Evolutionary conservation across 2,113 vertebrate genomes (phyloP), one percentile per base, ranked within the genome.

Genomic region (Terrapene triunguis): DNA sequence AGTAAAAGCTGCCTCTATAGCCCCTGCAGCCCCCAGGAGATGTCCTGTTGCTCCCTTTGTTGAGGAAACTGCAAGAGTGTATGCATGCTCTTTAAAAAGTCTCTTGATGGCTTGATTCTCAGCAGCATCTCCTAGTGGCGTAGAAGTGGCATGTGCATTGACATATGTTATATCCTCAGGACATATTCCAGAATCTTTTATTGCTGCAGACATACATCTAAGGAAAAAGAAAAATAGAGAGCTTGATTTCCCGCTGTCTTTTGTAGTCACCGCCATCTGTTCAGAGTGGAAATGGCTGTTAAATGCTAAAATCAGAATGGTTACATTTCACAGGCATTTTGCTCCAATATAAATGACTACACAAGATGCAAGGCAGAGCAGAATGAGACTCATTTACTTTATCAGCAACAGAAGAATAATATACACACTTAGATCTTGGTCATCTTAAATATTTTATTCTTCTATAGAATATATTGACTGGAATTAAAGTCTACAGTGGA

Each of bases 41-140:
- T 99, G 99, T 10, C 99, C 99, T 0, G 99, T 99, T 81, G 99
- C 99, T 92, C 99, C 99, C 91, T 99, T 99, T 10, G 99, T 99
- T 48, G 99, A 99, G n/a, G 99, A 99, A 27, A 99, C 96, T 0
- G 99, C 99, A 92, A 99, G 96, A 10, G 89, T 94, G 27, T 19
- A 27, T 0, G 98, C 92, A 3, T 98, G 98, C 42, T 96, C 96
- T 95, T 97, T 97, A 97, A 99, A 99, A 84, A 99, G 99, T 87
- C 98, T 98, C 96, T 99, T 99, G 89, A 99, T 98, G 50, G 99
- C 99, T 51, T 97, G 97, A 85, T 99, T 99, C 98, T 99, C 99
- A 55, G 99, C 99, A 27, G 99, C 99, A 13, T 99, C 99, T 35
- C 99, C 99, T 86, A 99, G 90, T 9, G 99, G 99, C 0, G 99